Percentiles rank a stretch among this genome's conserved stretches.
phyloP scores from a whole-genome alignment of 2,113 vertebrate genomes.

The Xyliphius kryptos region DNA sequence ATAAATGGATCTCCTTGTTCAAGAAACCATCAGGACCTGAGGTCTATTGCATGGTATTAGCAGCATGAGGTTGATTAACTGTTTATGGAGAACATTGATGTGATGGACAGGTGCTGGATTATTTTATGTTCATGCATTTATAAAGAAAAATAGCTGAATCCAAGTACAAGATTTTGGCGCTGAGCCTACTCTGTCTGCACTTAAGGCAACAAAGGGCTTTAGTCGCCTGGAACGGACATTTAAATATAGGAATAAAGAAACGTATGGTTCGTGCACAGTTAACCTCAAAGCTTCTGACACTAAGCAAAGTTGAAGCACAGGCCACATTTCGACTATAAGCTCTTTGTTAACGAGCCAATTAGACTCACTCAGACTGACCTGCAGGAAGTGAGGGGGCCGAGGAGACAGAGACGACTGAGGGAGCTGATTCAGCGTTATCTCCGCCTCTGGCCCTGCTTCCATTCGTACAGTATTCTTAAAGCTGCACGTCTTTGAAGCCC shows the following conservation, averaged over 20 bases:
- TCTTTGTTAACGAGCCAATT: slow-evolving; percentile 36
- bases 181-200: not conserved
- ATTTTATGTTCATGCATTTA: too few relatives aligned
- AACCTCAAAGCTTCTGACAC: slow-evolving; percentile 28
- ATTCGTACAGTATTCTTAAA: not conserved
- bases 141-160: too few relatives aligned
- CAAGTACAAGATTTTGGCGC: too few relatives aligned
- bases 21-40: too few relatives aligned
- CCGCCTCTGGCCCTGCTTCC: not conserved
- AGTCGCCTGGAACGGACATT: not conserved
- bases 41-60: too few relatives aligned
- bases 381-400: too few relatives aligned
- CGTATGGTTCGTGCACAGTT: slow-evolving; percentile 15
- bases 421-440: slow-evolving; percentile 1
- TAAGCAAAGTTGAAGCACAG: slow-evolving; percentile 23
- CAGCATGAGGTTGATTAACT: too few relatives aligned
- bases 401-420: not conserved
- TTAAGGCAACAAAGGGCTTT: not conserved
- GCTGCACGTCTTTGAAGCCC: not conserved
- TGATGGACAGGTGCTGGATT: too few relatives aligned
- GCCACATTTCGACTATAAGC: not conserved
- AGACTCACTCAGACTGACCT: slow-evolving; percentile 8
- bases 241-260: too few relatives aligned
- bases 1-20: too few relatives aligned
- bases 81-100: too few relatives aligned